Evolutionary conservation across 2,888 invertebrate species (phyloP), one percentile per base, ranked within the genome.

Genomic region (Caenorhabditis sp.): DNA sequence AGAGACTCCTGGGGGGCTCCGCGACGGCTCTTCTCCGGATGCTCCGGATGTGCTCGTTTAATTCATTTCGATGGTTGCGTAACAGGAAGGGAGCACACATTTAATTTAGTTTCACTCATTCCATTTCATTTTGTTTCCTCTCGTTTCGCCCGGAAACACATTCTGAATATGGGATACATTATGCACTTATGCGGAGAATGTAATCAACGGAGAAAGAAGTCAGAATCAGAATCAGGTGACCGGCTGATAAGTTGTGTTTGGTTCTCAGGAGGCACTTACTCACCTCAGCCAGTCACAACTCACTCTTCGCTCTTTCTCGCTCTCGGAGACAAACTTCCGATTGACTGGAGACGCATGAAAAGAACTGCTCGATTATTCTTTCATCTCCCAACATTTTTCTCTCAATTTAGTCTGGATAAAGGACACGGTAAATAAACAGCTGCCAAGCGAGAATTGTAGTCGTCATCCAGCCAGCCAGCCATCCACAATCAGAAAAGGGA

Each of bases 81-180:
- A n/a, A n/a, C n/a, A n/a, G n/a, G 32, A 32, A 26, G 26, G 11
- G 55, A 1, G 24, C 44, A 35, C 22, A 37, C 61, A 61, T 51
- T 51, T 51, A 51, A 51, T 51, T 51, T n/a, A 24, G 22, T 51
- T 24, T 32, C 68, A 47, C 58, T 68, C 47, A 68, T 53, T 68
- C 32, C 53, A 68, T 68, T 68, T 68, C 47, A 47, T 32, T 28
- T 26, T n/a, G n/a, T 28, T 32, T 56, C 32, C 15, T n/a, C n/a
- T n/a, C n/a, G n/a, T 3, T 13, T 8, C 35, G 32, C n/a, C 18
- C 3, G 56, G 24, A 53, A 26, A 53, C 50, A 20, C 50, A 50
- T 20, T 50, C 50, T 15, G 40, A 40, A 40, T 40, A 13, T 9
- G 13, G 40, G 40, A 40, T 3, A 40, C 40, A 13, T 15, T 40